Evolutionary conservation across 1,140 invertebrate genomes (phyloP).

Genomic region (Aphelinus certus): DNA sequence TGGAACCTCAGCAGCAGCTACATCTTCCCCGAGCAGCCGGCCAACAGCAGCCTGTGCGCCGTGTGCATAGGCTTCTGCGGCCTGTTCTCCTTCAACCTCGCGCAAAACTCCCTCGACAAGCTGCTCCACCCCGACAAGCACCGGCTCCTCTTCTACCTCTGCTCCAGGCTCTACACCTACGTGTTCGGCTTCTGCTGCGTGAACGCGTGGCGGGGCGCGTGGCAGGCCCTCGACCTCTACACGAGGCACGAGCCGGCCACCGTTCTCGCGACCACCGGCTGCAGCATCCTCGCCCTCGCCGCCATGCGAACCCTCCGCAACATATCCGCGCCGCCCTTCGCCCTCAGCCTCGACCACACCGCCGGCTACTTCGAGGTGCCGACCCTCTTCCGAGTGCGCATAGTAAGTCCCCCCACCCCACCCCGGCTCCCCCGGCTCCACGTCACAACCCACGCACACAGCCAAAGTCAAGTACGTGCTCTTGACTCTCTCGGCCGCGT

Average conservation of each 20-base stretch:
- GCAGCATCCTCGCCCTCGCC: slow-evolving; percentile 73
- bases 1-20: slow-evolving; percentile 82
- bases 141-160: slow-evolving; percentile 74
- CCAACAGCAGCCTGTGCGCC: slow-evolving; percentile 73
- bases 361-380: slow-evolving; percentile 83
- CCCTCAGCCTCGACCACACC: slow-evolving; percentile 76
- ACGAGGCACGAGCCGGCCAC: slow-evolving; percentile 69
- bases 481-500: no score
- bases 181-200: slow-evolving; percentile 81
- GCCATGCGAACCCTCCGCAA: slow-evolving; percentile 77
- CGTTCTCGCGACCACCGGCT: slow-evolving; percentile 69
- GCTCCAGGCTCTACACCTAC: slow-evolving; percentile 79
- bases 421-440: no score
- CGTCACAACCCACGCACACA: no score
- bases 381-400: slow-evolving; percentile 80
- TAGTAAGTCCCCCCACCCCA: slow-evolving; percentile 68
- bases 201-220: slow-evolving; percentile 85
- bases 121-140: slow-evolving; percentile 74
- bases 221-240: slow-evolving; percentile 78
- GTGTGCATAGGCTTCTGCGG: slow-evolving; percentile 74
- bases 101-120: slow-evolving; percentile 72
- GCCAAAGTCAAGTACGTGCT: no score
- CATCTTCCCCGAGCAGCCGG: slow-evolving; percentile 70
- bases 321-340: slow-evolving; percentile 82
- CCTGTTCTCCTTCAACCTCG: slow-evolving; percentile 74